phyloP scores from a whole-genome alignment of 1,140 invertebrate species.

The Trachymyrmex septentrionalis region DNA sequence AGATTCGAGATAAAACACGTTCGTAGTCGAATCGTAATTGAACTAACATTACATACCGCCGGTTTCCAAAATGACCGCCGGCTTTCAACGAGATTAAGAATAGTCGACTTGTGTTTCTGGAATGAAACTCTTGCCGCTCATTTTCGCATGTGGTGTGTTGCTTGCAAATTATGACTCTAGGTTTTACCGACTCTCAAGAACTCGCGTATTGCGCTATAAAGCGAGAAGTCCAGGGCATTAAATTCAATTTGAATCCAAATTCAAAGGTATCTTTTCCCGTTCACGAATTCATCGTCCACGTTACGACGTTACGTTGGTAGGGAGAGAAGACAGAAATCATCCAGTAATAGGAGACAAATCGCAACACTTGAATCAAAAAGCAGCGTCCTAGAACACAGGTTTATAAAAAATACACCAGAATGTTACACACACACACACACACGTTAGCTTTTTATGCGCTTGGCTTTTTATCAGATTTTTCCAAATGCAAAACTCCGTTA shows the following conservation, averaged over 20 bases:
- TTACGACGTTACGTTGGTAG: constrained; percentile 39
- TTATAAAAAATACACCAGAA: constrained; percentile 28
- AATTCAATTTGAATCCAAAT: constrained; percentile 73
- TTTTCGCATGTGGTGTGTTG: constrained; percentile 77
- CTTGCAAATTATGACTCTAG: constrained; percentile 73
- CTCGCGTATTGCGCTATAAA: constrained; percentile 64
- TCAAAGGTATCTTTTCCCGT: constrained; percentile 56
- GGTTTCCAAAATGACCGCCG: constrained; percentile 80
- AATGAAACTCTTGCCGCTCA: constrained; percentile 71
- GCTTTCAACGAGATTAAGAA: constrained; percentile 84
- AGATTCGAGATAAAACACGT: constrained; percentile 36
- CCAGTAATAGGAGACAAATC: constrained; percentile 9
- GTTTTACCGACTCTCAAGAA: constrained; percentile 66
- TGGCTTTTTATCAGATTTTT: constrained; percentile 25
- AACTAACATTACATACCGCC: constrained; percentile 71
- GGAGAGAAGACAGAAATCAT: constrained; percentile 32
- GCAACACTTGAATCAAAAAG: constrained; percentile 50
- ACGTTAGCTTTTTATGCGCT: constrained; percentile 9
- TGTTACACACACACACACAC: neutral
- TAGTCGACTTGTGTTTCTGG: constrained; percentile 70
- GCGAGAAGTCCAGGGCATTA: constrained; percentile 44
- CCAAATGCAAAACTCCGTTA: constrained; percentile 5
- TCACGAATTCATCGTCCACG: constrained; percentile 63
- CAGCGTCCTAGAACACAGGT: neutral
- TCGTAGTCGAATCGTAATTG: constrained; percentile 68